Percentiles rank a stretch among this genome's conserved stretches.
phyloP scores from a whole-genome alignment of 2,888 invertebrate species.

The Ormyrus pomaceus region DNA sequence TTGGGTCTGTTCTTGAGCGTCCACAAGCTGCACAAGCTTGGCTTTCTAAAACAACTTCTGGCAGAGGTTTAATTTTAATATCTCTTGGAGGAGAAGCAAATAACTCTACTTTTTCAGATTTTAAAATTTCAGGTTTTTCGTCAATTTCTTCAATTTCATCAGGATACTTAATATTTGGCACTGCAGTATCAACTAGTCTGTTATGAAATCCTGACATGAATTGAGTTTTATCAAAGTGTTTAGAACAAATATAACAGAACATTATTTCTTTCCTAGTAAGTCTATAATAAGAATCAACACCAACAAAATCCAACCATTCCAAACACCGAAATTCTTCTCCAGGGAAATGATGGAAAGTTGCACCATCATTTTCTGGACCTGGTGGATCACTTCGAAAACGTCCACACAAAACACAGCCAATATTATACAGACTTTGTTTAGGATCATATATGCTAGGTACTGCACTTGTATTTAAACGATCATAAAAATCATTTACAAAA shows the following conservation, averaged over 20 bases:
- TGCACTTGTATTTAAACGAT: slow-evolving; percentile 69
- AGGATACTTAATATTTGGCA: slow-evolving; percentile 69
- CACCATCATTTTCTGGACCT: slow-evolving; percentile 64
- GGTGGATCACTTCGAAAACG: slow-evolving; percentile 69
- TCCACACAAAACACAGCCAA: slow-evolving; percentile 71
- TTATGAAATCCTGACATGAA: slow-evolving; percentile 68
- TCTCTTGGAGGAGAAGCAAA: slow-evolving; percentile 62
- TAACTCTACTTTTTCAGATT: slow-evolving; percentile 38
- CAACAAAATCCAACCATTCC: slow-evolving; percentile 73
- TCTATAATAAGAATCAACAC: slow-evolving; percentile 72
- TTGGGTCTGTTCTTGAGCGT: slow-evolving; percentile 69
- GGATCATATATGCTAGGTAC: slow-evolving; percentile 73
- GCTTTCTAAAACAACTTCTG: slow-evolving; percentile 68
- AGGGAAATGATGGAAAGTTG: slow-evolving; percentile 73
- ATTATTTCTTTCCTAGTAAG: slow-evolving; percentile 73
- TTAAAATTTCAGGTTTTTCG: background rate
- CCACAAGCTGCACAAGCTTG: slow-evolving; percentile 74
- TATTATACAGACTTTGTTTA: slow-evolving; percentile 72
- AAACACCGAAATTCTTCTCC: slow-evolving; percentile 74
- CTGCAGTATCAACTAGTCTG: slow-evolving; percentile 68
- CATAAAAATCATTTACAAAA: slow-evolving; percentile 72
- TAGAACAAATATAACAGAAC: slow-evolving; percentile 73
- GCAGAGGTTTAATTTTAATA: slow-evolving; percentile 64
- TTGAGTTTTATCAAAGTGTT: slow-evolving; percentile 71
- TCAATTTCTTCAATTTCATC: slow-evolving; percentile 58